Base-by-base conservation (phyloP, 2,797 vertebrate genomes). In the Melanotaenia nigrans region DNA sequence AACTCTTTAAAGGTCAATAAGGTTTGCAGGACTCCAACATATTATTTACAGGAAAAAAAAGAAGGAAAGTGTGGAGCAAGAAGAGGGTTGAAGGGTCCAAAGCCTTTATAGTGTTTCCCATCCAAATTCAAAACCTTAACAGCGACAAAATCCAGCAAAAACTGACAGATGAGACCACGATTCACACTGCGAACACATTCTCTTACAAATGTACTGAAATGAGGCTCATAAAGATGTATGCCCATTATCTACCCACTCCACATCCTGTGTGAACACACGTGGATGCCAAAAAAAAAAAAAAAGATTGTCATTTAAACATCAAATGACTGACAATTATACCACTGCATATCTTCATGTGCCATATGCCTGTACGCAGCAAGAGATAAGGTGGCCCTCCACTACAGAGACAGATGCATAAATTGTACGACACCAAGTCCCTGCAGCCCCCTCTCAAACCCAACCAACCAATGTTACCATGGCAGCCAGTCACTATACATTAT, bases 401-500 rank as follows among this genome's bases (percentile, higher is more conserved):
- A 61, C 55, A 57, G n/a, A 81, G 59, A 47, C 77, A 47, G 68
- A 72, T 59, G 78, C 84, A 65, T 83, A 58, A 78, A 74, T 84
- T 68, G 62, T 36, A 47, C 20, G 6, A 1, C 42, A 20, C 35
- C 51, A 18, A 20, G 16, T 55, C 33, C 55, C 76, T 51, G 38
- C 59, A 70, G 45, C 45, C 42, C 42, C 42, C 45, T 40, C 47
- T 47, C 61, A 73, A 87, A 81, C 66, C 69, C 71, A 82, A 79
- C 79, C 73, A 64, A 54, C 72, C 71, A 38, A 35, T 0, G 88
- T 93, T 91, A 71, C 92, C 89, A 92, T 92, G 85, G 90, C 81
- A 86, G 75, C 92, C 71, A 88, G 86, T 36, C 83, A 83, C 90
- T 85, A 90, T 91, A 93, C 87, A 87, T 91, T 82, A 81, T 89